These are phyloP conservation scores for Eunapius fragilis DNA, from an alignment of 37 sponge, comb jelly and placozoan species.

Conservation along the genomic window DNA sequence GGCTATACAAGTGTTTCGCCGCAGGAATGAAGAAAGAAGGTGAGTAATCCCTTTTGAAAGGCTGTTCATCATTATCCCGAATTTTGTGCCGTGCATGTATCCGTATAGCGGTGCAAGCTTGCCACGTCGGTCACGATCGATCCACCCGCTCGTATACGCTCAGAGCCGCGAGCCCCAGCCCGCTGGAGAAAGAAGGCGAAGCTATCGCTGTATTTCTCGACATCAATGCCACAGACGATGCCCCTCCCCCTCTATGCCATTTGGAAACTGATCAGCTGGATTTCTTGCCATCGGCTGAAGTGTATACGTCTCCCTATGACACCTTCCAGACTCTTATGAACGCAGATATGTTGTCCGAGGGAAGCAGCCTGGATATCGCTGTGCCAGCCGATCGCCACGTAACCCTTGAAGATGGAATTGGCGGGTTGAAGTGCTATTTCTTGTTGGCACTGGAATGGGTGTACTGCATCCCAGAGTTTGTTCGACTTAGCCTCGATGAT, in stretches of 20 bases:
- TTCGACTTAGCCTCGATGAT: conserved; percentile 53
- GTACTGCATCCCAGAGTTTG: conserved; percentile 66
- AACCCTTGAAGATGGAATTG: conserved; percentile 12
- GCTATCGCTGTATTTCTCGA: background rate
- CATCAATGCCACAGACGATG: background rate
- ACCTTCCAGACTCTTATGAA: conserved; percentile 1
- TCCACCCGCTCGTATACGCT: background rate
- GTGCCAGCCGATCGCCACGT: background rate
- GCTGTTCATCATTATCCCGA: background rate
- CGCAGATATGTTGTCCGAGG: conserved; percentile 7
- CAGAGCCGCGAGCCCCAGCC: background rate
- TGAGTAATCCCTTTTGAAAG: background rate
- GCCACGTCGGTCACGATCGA: background rate
- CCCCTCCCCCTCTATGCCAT: background rate
- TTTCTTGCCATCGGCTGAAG: background rate
- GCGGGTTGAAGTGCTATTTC: conserved; percentile 50
- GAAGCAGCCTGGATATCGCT: background rate
- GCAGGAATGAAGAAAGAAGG: conserved; percentile 85
- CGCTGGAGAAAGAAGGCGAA: background rate
- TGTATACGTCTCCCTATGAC: background rate
- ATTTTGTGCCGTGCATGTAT: background rate
- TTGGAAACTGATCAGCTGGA: background rate
- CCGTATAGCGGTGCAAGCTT: background rate
- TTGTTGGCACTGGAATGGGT: conserved; percentile 74
- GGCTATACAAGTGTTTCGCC: conserved; percentile 71